Evolutionary conservation across 2,113 vertebrate species (phyloP), one percentile per base, ranked within the genome.

Genomic region (Tetrax tetrax): DNA sequence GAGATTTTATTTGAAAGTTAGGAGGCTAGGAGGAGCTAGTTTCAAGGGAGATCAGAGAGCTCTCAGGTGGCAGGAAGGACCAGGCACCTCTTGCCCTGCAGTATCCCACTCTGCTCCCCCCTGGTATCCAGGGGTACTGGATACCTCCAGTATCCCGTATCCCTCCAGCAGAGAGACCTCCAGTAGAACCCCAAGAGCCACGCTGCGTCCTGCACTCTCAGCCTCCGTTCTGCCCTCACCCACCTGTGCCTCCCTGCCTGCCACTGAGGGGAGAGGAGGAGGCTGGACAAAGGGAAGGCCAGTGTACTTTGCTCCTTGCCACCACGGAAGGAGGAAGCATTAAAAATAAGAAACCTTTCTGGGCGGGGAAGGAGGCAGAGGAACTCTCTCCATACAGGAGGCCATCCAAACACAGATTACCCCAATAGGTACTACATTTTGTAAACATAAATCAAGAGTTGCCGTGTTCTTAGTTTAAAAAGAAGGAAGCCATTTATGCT

Each of bases 251-350:
- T 61, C 28, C 29, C 19, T 25, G 10, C 28, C 54, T 77, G 64
- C 56, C 2, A 1, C 7, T 4, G 21, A 24, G 1, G 0, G 6
- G 9, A 63, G 6, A 12, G 14, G 29, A 38, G 0, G 0, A 68
- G 5, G 5, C 14, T 0, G 0, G 29, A 25, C 0, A 0, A 35
- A 10, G 7, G 8, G 1, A 9, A 89, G 27, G 50, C 9, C 53
- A 61, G 27, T 4, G 48, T 13, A 12, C 37, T 50, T 53, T 12
- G 9, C 11, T 93, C 35, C 23, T 60, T 63, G 50, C 22, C 37
- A 41, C 7, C 7, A 22, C 0, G 1, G 13, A 69, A 74, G 33
- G 5, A 76, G 23, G 2, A 60, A 48, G 9, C 20, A 48, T 20
- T 22, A 43, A 56, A 82, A 54, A 24, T 4, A 65, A 37, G 5